Base-by-base conservation (phyloP, 2,888 invertebrate genomes). In the Hypomecis punctinalis region DNA sequence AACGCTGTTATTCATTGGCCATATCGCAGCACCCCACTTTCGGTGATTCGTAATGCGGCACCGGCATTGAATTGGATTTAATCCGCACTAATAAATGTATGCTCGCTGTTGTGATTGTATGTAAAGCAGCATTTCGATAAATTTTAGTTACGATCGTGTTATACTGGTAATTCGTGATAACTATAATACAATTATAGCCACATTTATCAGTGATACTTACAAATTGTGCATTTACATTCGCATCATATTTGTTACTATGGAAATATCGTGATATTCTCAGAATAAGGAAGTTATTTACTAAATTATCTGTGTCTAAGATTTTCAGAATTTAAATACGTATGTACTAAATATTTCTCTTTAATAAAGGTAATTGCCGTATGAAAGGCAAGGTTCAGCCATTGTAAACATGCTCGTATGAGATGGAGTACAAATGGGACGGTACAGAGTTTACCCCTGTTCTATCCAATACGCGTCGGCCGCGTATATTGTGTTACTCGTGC, bases 1-100 rank as follows among this genome's bases (percentile, higher is more conserved):
- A 84, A 81, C 79, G 79, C 81, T 82, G 85, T 90, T 90, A 91
- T 91, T 91, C 90, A 91, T 89, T 89, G 88, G 85, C 86, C 80
- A 82, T 88, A 89, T 89, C 84, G 82, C 79, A 79, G 79, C 78
- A 80, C 81, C 87, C 82, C 78, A 77, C 75, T 82, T 83, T 81
- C 78, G 83, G 77, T 74, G 77, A 75, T 75, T 77, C 76, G 85
- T 83, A 87, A 88, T 82, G 80, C 68, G 62, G 49, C 56, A 80
- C 70, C 72, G 69, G 77, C 75, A 72, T 76, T 75, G 73, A 79
- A 83, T 83, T 85, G 82, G 81, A 75, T 76, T 81, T 80, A 81
- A 82, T 82, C 81, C 70, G 53, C 67, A 74, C 77, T 80, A 82
- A 83, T 83, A 83, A 79, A 76, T 80, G 71, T 75, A 71, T 76